These are phyloP conservation scores for Astropecten irregularis DNA, from an alignment of 53 echinoderm and acorn worm genomes.

Conservation along the genomic window DNA sequence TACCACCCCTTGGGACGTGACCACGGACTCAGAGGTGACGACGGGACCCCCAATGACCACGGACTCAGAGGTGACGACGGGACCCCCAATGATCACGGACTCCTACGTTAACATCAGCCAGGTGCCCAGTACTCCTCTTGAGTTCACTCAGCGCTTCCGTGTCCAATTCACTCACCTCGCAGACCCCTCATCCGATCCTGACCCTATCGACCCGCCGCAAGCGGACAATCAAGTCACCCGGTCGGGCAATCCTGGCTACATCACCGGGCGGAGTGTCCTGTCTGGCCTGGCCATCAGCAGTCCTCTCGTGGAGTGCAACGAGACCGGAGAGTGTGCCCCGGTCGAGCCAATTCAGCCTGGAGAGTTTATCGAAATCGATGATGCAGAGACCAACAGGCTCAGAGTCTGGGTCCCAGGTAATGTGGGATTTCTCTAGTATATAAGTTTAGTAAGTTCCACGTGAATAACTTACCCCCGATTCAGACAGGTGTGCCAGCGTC, in stretches of 20 bases:
- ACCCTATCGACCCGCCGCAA: constrained; percentile 34
- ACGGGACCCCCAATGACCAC: constrained; percentile 1
- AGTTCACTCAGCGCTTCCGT: constrained; percentile 61
- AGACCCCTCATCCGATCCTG: constrained; percentile 18
- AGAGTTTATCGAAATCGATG: constrained; percentile 61
- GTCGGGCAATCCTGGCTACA: constrained; percentile 94
- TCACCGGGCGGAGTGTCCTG: constrained; percentile 70
- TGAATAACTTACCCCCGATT: neutral
- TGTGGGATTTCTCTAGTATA: too few species aligned
- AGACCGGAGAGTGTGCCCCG: constrained; percentile 50
- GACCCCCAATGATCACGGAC: constrained; percentile 6
- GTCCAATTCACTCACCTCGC: constrained; percentile 76
- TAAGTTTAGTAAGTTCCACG: neutral
- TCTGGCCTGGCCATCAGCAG: constrained; percentile 61
- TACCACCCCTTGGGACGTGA: neutral
- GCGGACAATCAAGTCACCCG: constrained; percentile 36
- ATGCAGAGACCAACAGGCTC: constrained; percentile 59
- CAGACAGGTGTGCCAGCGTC: too few species aligned
- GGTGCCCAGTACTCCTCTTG: neutral
- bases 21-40: neutral
- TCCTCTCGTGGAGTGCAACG: constrained; percentile 57
- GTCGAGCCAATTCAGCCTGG: constrained; percentile 48
- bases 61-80: neutral
- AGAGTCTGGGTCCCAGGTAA: constrained; percentile 76
- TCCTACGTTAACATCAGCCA: neutral